Evolutionary conservation across 2,797 vertebrate species (phyloP), one percentile per base, ranked within the genome.

Genomic region (Macrochelys suwanniensis): DNA sequence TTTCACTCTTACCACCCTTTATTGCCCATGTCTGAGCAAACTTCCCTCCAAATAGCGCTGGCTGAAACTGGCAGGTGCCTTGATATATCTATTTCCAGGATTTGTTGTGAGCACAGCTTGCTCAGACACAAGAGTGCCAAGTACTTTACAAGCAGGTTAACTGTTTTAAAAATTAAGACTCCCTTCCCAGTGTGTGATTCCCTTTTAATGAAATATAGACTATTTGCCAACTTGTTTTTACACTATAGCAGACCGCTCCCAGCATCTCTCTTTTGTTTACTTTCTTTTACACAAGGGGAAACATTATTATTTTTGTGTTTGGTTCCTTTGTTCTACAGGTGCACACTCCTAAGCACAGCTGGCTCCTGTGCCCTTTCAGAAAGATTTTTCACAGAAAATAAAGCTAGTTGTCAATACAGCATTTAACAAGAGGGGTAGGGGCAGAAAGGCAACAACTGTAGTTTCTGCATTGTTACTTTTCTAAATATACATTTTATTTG

Each of bases 281-380:
- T 54, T 95, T 92, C 13, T 92, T 71, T 81, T 83, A 71, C 84
- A 94, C 65, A 80, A 88, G 95, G 42, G 78, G 54, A 94, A 93
- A 88, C 80, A 68, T 85, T 85, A 94, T 61, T 89, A 91, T 47
- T 33, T 68, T 95, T 96, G 90, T 59, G 78, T 71, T 90, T 54
- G 47, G 53, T 80, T 95, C 45, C 87, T 87, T 61, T n/a, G 0
- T 82, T 86, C 89, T 61, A 77, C 96, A 96, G 94, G 94, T 97
- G 93, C 91, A 88, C 71, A 68, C 59, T 84, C 89, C 88, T 50
- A 37, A 92, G 92, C 84, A 84, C 88, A 88, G 84, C 1, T 90
- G 91, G 89, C 81, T 95, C 76, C 88, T 77, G 37, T 83, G 88
- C 71, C 82, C 84, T 94, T 88, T 78, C 76, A 9, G 3, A 85